Conservation (phyloP, 2,113 vertebrate species). For the Sminthopsis crassicaudata region DNA sequence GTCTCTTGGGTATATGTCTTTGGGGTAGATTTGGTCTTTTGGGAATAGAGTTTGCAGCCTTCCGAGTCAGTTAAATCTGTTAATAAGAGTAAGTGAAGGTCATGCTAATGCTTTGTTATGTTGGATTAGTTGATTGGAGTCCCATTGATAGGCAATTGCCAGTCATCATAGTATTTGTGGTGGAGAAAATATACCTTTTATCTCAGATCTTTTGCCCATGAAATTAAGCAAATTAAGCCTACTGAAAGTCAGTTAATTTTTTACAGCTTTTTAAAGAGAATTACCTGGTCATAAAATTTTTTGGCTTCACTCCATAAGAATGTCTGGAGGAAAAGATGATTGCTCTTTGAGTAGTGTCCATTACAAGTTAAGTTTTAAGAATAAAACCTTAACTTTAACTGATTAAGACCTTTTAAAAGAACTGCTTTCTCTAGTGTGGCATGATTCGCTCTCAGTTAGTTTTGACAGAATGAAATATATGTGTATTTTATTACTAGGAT, state of each 20-base stretch:
- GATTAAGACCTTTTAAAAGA: neutral
- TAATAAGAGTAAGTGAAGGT: neutral
- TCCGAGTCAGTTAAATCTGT: neutral
- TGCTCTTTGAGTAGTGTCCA: neutral
- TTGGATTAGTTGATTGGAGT: neutral
- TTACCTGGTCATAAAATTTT: neutral
- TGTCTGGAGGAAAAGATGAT: constrained; percentile 41
- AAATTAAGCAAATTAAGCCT: constrained; percentile 46
- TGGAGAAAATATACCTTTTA: constrained; percentile 23
- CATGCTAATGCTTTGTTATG: neutral
- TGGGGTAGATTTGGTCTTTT: constrained; percentile 22
- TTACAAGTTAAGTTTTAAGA: constrained; percentile 21
- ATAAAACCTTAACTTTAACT: neutral
- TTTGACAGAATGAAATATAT: constrained; percentile 42
- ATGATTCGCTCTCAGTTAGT: constrained; percentile 42
- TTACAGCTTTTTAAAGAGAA: constrained; percentile 21
- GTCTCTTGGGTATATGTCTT: constrained; percentile 19
- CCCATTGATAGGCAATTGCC: neutral
- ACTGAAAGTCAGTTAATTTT: neutral
- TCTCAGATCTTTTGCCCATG: neutral
- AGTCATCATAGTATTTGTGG: constrained; percentile 11
- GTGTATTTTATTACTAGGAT: neutral
- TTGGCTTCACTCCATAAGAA: constrained; percentile 28
- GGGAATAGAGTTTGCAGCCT: neutral
- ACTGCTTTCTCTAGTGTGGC: constrained; percentile 17